Conservation (phyloP, 2,888 invertebrate species). For the Dicyrtomina minuta region DNA sequence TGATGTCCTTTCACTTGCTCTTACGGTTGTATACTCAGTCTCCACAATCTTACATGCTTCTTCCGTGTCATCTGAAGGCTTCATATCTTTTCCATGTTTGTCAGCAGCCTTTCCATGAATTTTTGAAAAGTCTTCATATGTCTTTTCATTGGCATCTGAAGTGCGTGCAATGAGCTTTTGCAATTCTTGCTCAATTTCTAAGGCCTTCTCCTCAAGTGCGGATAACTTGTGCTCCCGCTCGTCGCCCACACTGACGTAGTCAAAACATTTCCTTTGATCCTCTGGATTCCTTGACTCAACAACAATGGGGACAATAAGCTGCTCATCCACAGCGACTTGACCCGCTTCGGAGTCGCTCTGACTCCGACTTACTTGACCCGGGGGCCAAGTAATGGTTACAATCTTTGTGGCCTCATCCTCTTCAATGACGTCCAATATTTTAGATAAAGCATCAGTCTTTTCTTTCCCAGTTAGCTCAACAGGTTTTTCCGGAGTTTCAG, state of each 20-base stretch:
- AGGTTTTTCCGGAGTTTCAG: slow-evolving; percentile 25
- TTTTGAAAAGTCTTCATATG: slow-evolving; percentile 12
- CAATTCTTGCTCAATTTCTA: slow-evolving; percentile 22
- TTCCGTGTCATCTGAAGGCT: neutral
- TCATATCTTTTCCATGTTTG: neutral
- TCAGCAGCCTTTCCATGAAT: neutral
- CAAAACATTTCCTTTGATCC: slow-evolving; percentile 4
- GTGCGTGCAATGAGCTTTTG: slow-evolving; percentile 25
- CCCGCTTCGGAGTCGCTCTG: neutral
- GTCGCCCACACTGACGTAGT: slow-evolving; percentile 13
- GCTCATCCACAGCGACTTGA: slow-evolving; percentile 1
- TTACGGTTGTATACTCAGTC: too few species aligned
- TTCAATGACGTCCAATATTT: slow-evolving; percentile 21
- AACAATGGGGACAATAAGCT: slow-evolving; percentile 9
- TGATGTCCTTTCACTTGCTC: too few species aligned
- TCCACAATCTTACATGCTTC: slow-evolving; percentile 11
- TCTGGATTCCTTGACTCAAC: slow-evolving; percentile 9
- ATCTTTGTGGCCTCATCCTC: neutral
- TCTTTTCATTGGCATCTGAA: slow-evolving; percentile 11
- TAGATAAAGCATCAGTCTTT: slow-evolving; percentile 16
- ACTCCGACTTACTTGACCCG: neutral
- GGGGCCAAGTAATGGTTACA: neutral
- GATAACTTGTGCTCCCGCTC: slow-evolving; percentile 25
- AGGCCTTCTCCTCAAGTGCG: slow-evolving; percentile 20
- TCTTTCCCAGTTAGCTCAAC: slow-evolving; percentile 9